Conservation (phyloP, 2,113 vertebrate species). For the Gasterosteus aculeatus region DNA sequence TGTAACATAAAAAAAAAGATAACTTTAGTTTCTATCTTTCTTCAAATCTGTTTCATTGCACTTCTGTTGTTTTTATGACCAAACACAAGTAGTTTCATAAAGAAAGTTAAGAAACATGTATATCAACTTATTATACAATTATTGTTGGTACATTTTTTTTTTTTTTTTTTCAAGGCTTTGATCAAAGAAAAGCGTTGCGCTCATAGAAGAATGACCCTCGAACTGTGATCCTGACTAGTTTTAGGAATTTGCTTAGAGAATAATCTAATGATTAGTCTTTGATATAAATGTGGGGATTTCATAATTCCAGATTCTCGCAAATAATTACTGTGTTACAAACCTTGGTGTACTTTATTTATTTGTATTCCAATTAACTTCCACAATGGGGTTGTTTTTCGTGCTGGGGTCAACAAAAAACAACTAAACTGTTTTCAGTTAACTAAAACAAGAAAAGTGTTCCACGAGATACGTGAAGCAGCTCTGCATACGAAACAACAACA, state of each 20-base stretch:
- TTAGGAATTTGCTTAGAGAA: slow-evolving; percentile 10
- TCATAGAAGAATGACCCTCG: slow-evolving; percentile 10
- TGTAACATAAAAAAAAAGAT: slow-evolving; percentile 35
- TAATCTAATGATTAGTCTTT: background rate
- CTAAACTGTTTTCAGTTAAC: background rate
- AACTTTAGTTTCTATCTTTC: background rate
- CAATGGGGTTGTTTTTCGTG: background rate
- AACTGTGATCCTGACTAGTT: slow-evolving; percentile 18
- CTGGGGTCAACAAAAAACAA: background rate
- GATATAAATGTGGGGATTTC: slow-evolving; percentile 10
- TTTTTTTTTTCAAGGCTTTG: background rate
- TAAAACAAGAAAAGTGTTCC: background rate
- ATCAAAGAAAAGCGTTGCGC: background rate
- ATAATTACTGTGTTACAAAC: slow-evolving; percentile 12
- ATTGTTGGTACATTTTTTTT: slow-evolving; percentile 46
- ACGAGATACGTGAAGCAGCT: background rate
- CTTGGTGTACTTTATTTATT: background rate
- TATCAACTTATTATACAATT: slow-evolving; percentile 29
- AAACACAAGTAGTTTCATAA: slow-evolving; percentile 12
- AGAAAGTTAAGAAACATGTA: slow-evolving; percentile 20
- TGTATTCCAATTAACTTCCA: background rate
- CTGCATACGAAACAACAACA: background rate
- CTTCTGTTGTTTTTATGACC: slow-evolving; percentile 34
- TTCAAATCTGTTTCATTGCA: slow-evolving; percentile 19
- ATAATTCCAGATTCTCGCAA: slow-evolving; percentile 23